Evolutionary conservation across 2,113 vertebrate genomes (phyloP), one percentile per base, ranked within the genome.

Genomic region (Anhinga anhinga): DNA sequence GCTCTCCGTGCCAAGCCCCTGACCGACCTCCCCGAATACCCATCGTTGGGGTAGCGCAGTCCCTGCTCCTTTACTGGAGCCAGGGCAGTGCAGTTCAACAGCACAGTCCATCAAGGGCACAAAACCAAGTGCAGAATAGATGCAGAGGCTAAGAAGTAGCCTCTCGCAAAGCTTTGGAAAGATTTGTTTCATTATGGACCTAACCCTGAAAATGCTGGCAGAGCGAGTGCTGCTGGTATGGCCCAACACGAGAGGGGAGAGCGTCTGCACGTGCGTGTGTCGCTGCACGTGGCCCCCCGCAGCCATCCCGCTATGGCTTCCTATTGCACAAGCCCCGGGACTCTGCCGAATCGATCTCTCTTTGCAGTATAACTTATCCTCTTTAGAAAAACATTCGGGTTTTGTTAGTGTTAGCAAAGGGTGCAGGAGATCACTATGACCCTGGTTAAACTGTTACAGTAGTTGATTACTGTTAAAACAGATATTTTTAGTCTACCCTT

Each of bases 11-110:
- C 94, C 63, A 67, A 78, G 25, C 30, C 53, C 52, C 36, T 84
- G 76, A 12, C 55, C 0, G 1, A 52, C 36, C 87, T 93, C 74
- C 62, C 67, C 55, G 45, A 55, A 10, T 11, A 19, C 9, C n/a
- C 77, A 15, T 16, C 17, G 4, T 14, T 0, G 1, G 42, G 47
- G 15, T 22, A 1, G n/a, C 0, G 1, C 1, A 0, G 21, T 44
- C 49, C 38, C 40, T 10, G 34, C 29, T 82, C 55, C 80, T 78
- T 53, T 14, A 4, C 27, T 0, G 1, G 50, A 55, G 52, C 72
- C 34, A 42, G 84, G 21, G 19, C 45, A 7, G 4, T 2, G 19
- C 8, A 11, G 61, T 55, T 27, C 11, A 82, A 0, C 80, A 74
- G 53, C 49, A 38, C 11, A 9, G 52, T 17, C 23, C 22, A 2